Evolutionary conservation across 2,113 vertebrate species (phyloP).

Genomic region (Tachuris rubrigastra): DNA sequence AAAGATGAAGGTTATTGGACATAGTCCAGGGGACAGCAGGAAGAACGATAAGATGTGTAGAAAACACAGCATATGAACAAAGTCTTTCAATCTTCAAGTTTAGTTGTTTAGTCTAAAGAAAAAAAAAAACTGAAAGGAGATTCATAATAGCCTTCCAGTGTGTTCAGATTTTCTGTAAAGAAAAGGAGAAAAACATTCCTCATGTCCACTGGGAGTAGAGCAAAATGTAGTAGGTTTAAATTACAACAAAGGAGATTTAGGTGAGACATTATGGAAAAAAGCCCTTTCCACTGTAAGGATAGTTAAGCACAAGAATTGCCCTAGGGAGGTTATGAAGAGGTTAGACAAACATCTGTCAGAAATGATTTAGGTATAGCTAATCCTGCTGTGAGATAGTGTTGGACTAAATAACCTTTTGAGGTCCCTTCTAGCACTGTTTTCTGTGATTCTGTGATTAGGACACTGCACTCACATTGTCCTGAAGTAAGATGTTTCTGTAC

Average conservation of each 20-base stretch:
- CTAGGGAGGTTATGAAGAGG: slow-evolving; percentile 66
- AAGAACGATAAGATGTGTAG: slow-evolving; percentile 15
- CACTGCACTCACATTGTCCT: background rate
- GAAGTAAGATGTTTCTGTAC: background rate
- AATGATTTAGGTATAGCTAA: slow-evolving; percentile 63
- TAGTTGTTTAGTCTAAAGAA: slow-evolving; percentile 39
- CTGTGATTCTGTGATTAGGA: slow-evolving; percentile 30
- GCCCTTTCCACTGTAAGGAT: slow-evolving; percentile 55
- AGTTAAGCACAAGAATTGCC: slow-evolving; percentile 68
- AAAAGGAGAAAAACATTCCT: slow-evolving; percentile 43
- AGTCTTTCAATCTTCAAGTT: slow-evolving; percentile 39
- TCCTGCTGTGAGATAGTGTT: slow-evolving; percentile 60
- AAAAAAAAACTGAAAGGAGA: background rate
- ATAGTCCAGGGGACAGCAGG: background rate
- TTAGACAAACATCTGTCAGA: slow-evolving; percentile 70
- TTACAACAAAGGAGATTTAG: slow-evolving; percentile 64
- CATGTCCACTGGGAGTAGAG: slow-evolving; percentile 38
- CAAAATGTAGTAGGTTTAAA: slow-evolving; percentile 53
- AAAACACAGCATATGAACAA: background rate
- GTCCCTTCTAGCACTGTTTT: slow-evolving; percentile 44
- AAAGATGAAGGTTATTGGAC: background rate
- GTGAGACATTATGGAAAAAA: slow-evolving; percentile 60
- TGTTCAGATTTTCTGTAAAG: slow-evolving; percentile 31
- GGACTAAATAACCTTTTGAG: slow-evolving; percentile 59
- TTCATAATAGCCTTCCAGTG: slow-evolving; percentile 17